Evolutionary conservation across 2,888 invertebrate genomes (phyloP).

Genomic region (Cataglyphis rosenhaueri): DNA sequence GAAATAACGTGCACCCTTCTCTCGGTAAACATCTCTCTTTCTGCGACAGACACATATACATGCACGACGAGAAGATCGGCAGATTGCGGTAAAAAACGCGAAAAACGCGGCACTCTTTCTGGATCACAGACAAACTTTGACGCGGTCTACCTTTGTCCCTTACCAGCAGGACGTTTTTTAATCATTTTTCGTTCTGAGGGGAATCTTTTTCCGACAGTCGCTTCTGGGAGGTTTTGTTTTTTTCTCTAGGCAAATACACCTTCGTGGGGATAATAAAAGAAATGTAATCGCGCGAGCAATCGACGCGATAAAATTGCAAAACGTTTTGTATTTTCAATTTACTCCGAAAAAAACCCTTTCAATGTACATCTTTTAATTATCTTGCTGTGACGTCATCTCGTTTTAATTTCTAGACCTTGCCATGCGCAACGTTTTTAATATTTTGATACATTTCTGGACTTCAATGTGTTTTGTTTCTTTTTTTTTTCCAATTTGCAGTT

Average conservation of each 20-base stretch:
- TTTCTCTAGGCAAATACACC: background rate
- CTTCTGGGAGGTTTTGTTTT: constrained; percentile 4
- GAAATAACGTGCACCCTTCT: constrained; percentile 74
- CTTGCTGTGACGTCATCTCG: background rate
- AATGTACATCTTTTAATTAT: background rate
- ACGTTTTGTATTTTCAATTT: constrained; percentile 1
- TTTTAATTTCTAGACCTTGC: background rate
- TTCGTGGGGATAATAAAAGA: background rate
- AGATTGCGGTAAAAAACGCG: constrained; percentile 61
- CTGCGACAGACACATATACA: constrained; percentile 5
- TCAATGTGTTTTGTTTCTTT: background rate
- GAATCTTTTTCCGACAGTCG: background rate
- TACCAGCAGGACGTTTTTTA: constrained; percentile 30
- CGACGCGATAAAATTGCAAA: constrained; percentile 4
- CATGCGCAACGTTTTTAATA: background rate
- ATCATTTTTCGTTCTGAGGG: background rate
- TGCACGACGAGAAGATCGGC: constrained; percentile 56
- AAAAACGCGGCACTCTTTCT: constrained; percentile 48
- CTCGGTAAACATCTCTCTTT: constrained; percentile 67
- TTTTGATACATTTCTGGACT: background rate
- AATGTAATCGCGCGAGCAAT: constrained; percentile 17
- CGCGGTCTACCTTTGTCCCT: constrained; percentile 28
- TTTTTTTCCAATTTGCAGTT: background rate
- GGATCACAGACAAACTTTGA: constrained; percentile 40
- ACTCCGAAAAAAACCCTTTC: background rate